phyloP scores from a whole-genome alignment of 1,140 invertebrate genomes.

The Hyles vespertilio region DNA sequence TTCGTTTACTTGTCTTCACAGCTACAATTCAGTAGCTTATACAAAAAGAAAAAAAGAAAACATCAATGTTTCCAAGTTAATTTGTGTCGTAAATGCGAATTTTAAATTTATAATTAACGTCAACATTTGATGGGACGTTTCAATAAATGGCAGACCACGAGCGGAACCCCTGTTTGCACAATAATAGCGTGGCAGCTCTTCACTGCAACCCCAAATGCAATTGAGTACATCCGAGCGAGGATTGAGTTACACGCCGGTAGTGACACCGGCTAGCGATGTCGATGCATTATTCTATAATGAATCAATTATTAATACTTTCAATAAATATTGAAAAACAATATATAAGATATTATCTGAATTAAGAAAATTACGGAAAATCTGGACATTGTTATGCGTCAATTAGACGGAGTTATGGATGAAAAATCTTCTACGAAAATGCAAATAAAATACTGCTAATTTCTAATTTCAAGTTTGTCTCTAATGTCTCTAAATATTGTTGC shows the following conservation, averaged over 20 bases:
- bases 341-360: too few relatives aligned
- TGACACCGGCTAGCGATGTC: neutral
- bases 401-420: too few relatives aligned
- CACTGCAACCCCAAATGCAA: slow-evolving; percentile 70
- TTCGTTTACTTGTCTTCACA: neutral
- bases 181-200: slow-evolving; percentile 55
- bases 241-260: slow-evolving; percentile 58
- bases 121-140: slow-evolving; percentile 15
- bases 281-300: neutral
- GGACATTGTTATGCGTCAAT: too few relatives aligned
- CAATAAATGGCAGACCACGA: slow-evolving; percentile 24
- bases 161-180: slow-evolving; percentile 55
- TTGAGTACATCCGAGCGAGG: slow-evolving; percentile 68
- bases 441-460: too few relatives aligned
- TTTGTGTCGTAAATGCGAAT: neutral
- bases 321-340: too few relatives aligned
- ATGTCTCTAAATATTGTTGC: too few relatives aligned
- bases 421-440: too few relatives aligned
- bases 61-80: too few relatives aligned
- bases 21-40: neutral
- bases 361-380: too few relatives aligned
- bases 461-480: too few relatives aligned
- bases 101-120: slow-evolving; percentile 4
- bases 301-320: neutral
- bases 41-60: too few relatives aligned